phyloP scores from a whole-genome alignment of 2,888 invertebrate genomes.

The Pegoplata infirma region DNA sequence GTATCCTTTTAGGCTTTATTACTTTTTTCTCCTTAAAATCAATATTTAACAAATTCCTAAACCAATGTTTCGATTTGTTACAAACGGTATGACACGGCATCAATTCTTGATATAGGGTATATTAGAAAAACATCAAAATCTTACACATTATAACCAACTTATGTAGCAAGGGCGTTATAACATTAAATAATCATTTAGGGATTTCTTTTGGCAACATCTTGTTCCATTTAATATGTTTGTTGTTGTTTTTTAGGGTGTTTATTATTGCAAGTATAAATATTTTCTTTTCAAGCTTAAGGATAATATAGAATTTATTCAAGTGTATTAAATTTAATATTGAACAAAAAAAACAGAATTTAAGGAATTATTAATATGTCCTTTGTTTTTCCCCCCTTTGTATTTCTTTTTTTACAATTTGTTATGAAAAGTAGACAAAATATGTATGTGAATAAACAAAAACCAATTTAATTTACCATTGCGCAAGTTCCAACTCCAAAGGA shows the following conservation, averaged over 20 bases:
- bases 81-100: too few relatives aligned
- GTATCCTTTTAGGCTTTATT: too few relatives aligned
- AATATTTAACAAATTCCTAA: too few relatives aligned
- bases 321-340: not conserved
- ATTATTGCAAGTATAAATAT: not conserved
- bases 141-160: not conserved
- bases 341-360: not conserved
- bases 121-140: slow-evolving; percentile 18
- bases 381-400: not conserved
- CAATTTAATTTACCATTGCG: slow-evolving; percentile 10
- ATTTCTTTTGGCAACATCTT: not conserved
- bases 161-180: slow-evolving; percentile 37
- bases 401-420: not conserved
- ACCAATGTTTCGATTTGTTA: too few relatives aligned
- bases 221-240: not conserved
- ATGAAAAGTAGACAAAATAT: not conserved
- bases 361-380: not conserved
- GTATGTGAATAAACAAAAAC: not conserved
- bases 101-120: too few relatives aligned
- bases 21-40: too few relatives aligned
- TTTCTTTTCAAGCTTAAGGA: not conserved
- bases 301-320: not conserved
- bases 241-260: not conserved
- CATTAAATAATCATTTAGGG: slow-evolving; percentile 1
- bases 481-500: slow-evolving; percentile 33